These are phyloP conservation scores for Priocnemis perturbator DNA, from an alignment of 2,888 invertebrate species.

Conservation along the genomic window DNA sequence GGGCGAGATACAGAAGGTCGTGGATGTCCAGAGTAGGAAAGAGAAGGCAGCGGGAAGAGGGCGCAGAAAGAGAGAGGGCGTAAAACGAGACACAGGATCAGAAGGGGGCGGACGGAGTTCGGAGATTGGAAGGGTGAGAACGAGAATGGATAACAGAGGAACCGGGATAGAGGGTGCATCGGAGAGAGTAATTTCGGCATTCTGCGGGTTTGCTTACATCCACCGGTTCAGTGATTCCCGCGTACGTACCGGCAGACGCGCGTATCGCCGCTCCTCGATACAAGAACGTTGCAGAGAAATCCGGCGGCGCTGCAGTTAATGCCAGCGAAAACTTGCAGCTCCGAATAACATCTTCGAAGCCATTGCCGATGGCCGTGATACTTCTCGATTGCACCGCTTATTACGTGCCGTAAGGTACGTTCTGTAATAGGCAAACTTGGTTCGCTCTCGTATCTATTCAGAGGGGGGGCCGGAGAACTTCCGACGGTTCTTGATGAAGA, in stretches of 20 bases:
- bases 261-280: constrained; percentile 37
- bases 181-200: constrained; percentile 72
- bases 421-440: too few relatives aligned
- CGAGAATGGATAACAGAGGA: constrained; percentile 61
- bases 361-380: too few relatives aligned
- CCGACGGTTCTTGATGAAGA: constrained; percentile 32
- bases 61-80: constrained; percentile 4
- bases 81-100: constrained; percentile 29
- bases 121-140: constrained; percentile 47
- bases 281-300: constrained; percentile 1
- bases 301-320: too few relatives aligned
- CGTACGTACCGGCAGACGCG: constrained; percentile 42
- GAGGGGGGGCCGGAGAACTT: constrained; percentile 16
- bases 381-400: too few relatives aligned
- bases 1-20: constrained; percentile 67
- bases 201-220: constrained; percentile 74
- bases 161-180: constrained; percentile 67
- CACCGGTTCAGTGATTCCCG: constrained; percentile 66
- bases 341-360: too few relatives aligned
- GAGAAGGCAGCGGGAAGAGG: constrained; percentile 20
- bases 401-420: too few relatives aligned
- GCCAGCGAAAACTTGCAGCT: too few relatives aligned
- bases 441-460: too few relatives aligned
- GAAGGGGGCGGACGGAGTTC: constrained; percentile 40
- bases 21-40: constrained; percentile 49